Evolutionary conservation across 2,113 vertebrate genomes (phyloP).

Genomic region (Burhinus oedicnemus): DNA sequence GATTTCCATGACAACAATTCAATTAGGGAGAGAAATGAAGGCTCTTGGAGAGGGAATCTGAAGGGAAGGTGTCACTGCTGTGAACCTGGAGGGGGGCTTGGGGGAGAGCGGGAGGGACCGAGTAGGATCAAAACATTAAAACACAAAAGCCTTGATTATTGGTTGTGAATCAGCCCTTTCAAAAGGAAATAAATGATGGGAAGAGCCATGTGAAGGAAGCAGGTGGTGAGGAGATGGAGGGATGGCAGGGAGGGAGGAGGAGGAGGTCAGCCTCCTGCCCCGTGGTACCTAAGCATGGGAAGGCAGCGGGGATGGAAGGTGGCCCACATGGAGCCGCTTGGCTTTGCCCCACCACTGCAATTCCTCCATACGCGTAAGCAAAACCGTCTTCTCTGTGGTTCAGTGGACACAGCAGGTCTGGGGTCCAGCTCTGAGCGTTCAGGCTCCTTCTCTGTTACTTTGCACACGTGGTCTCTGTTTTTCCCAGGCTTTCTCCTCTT

Average conservation of each 20-base stretch:
- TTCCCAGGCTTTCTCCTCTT: not conserved
- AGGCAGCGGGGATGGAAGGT: not conserved
- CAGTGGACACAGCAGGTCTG: not conserved
- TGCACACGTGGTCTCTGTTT: not conserved
- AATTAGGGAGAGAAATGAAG: constrained; percentile 24
- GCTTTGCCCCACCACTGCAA: fast-evolving
- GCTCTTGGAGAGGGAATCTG: not conserved
- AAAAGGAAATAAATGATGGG: not conserved
- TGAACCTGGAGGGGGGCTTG: not conserved
- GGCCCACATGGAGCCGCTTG: not conserved
- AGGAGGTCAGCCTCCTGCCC: not conserved
- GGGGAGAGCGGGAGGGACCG: not conserved
- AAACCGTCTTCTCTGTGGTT: not conserved
- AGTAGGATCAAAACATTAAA: not conserved
- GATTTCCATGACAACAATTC: constrained; percentile 79
- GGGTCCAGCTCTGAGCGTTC: not conserved
- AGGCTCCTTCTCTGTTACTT: not conserved
- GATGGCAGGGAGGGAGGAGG: not conserved
- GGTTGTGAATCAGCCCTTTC: not conserved
- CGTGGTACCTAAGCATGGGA: not conserved
- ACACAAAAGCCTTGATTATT: not conserved
- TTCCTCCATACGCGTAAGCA: fast-evolving
- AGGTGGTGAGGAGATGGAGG: not conserved
- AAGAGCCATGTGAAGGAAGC: not conserved
- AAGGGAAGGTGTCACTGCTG: not conserved